A percentile compares a stretch with the other conserved stretches of the same genome.
phyloP scores from a whole-genome alignment of 2,113 vertebrate genomes.

The Cyphomyrus plagiostoma region DNA sequence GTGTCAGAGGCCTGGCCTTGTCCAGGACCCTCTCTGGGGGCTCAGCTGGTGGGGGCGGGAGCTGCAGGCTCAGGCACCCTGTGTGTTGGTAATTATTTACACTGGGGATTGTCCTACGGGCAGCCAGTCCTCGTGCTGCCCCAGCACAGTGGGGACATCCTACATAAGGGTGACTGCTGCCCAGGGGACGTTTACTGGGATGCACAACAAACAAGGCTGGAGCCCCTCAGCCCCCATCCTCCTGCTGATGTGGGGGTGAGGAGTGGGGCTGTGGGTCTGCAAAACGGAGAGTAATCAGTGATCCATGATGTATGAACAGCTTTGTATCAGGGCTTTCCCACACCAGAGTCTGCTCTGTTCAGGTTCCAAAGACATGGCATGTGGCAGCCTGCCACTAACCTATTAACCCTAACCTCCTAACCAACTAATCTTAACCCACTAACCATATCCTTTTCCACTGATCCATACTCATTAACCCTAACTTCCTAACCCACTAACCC shows the following conservation, averaged over 20 bases:
- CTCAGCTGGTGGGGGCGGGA: not conserved
- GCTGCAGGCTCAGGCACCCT: not conserved
- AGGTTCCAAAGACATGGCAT: not conserved
- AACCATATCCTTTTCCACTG: not conserved
- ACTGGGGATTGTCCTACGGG: slow-evolving; percentile 38
- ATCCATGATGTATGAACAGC: not conserved
- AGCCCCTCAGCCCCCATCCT: not conserved
- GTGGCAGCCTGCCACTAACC: not conserved
- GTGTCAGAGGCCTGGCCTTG: not conserved
- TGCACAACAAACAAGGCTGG: slow-evolving; percentile 45
- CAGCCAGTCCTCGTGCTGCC: slow-evolving; percentile 5
- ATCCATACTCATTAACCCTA: not conserved
- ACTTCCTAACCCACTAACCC: not conserved
- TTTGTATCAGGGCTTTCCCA: not conserved
- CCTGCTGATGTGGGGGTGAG: not conserved
- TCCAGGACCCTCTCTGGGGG: not conserved
- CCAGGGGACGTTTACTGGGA: slow-evolving; percentile 42
- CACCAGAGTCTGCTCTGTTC: not conserved
- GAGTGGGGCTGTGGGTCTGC: not conserved
- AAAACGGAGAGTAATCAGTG: not conserved
- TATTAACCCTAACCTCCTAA: not conserved
- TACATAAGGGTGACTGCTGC: slow-evolving; percentile 14
- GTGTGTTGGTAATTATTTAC: slow-evolving; percentile 40
- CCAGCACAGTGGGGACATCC: slow-evolving; percentile 13
- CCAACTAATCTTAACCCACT: not conserved